Conservation (phyloP, 2,113 vertebrate genomes). For the Phalacrocorax pelagicus region DNA sequence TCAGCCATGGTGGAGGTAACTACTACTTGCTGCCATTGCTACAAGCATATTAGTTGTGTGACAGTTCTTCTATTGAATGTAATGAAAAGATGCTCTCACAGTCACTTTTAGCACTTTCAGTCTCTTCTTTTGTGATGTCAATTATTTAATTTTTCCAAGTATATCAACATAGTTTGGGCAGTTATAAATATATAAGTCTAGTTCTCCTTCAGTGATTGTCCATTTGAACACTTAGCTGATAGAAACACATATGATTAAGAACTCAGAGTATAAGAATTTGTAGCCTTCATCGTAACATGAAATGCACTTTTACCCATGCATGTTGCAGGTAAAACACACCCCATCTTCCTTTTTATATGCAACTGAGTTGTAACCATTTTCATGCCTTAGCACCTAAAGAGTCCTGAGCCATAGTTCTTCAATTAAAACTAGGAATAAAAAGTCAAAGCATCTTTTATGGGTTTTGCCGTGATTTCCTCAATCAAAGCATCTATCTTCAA, state of each 20-base stretch:
- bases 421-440: neutral
- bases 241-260: neutral
- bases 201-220: neutral
- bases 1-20: neutral
- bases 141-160: neutral
- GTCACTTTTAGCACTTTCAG: neutral
- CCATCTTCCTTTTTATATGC: neutral
- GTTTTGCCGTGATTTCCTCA: neutral
- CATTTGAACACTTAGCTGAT: neutral
- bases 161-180: neutral
- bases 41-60: neutral
- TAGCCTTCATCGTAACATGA: neutral
- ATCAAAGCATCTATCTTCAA: neutral
- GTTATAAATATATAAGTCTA: neutral
- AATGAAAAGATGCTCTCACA: neutral
- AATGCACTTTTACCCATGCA: neutral
- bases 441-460: neutral
- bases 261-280: neutral
- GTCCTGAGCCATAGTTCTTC: neutral
- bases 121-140: neutral
- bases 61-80: neutral
- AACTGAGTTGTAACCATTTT: neutral
- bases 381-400: neutral
- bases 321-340: neutral
- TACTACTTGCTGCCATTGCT: neutral